Evolutionary conservation across 2,113 vertebrate species (phyloP), one percentile per base, ranked within the genome.

Genomic region (Cephalopterus ornatus): DNA sequence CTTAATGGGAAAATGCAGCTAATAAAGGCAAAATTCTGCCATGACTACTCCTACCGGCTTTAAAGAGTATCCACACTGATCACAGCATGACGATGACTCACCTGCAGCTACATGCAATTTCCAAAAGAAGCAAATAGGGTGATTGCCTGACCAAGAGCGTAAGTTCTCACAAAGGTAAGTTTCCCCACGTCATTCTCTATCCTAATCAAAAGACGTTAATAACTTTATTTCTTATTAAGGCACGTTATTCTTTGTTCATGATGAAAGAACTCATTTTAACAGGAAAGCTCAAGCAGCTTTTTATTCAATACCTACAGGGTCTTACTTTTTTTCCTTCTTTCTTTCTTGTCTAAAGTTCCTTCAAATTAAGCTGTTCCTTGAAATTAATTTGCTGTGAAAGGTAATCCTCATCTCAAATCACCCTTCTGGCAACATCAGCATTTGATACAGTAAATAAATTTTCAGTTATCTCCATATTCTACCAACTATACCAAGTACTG

Each of bases 381-480:
- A 82, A 96, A 96, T 97, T 98, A 97, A 98, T 98, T 98, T 98
- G 73, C 97, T 98, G 82, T 97, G 96, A 98, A 97, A 97, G 71
- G 92, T 98, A 98, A 97, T 98, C 96, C 94, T 93, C 91, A 96
- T 95, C 96, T 97, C 94, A 90, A 97, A 97, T 92, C 93, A 95
- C 93, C 97, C 97, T 97, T 95, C 96, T 97, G 84, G 89, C 95
- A 98, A 97, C 97, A 97, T 96, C 95, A 97, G 95, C 96, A 97
- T 97, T 97, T 98, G 97, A 98, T 91, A 97, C 96, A 97, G 96
- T 92, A 98, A 98, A 98, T 98, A 98, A 95, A 98, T 98, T 98
- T 97, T 86, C 95, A 97, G 97, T 97, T 97, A 98, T 96, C 96
- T 97, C 97, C 97, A 97, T 96, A 98, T 95, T 96, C 95, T 68